A percentile compares a stretch with the other conserved stretches of the same genome.
Evolutionary conservation across 2,797 vertebrate genomes (phyloP).

Genomic region (Bovichtus diacanthus): DNA sequence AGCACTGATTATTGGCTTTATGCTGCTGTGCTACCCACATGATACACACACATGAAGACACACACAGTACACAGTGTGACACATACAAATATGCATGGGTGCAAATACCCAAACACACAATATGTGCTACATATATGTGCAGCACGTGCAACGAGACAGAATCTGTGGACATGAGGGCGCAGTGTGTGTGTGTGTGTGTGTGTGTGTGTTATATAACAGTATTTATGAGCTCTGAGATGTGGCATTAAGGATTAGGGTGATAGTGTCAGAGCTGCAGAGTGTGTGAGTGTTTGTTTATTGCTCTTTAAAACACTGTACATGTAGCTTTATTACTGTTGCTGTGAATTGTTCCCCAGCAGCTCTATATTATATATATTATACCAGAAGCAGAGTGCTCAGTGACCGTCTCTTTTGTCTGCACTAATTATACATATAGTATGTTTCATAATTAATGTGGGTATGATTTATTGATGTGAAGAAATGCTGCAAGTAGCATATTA

Average conservation of each 20-base stretch:
- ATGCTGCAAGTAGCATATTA: constrained; percentile 22
- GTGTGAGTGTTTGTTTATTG: constrained; percentile 10
- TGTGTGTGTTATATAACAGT: constrained; percentile 61
- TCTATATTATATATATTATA: neutral
- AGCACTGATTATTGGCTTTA: constrained; percentile 34
- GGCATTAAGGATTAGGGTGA: constrained; percentile 58
- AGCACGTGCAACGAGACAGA: neutral
- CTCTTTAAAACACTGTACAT: constrained; percentile 4
- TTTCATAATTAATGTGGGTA: constrained; percentile 44
- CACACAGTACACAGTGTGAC: neutral
- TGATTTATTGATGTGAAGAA: constrained; percentile 52
- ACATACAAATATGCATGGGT: neutral
- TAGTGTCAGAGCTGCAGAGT: constrained; percentile 55
- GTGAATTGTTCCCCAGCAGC: neutral
- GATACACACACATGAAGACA: neutral
- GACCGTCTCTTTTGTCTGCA: constrained; percentile 28
- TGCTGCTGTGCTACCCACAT: neutral
- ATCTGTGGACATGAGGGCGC: neutral
- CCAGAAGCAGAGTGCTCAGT: constrained; percentile 11
- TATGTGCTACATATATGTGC: too few relatives aligned
- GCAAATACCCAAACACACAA: neutral
- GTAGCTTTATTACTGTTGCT: neutral
- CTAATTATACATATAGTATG: neutral
- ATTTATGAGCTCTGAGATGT: constrained; percentile 65
- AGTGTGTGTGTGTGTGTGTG: constrained; percentile 6